These are phyloP conservation scores for Sepioteuthis lessoniana DNA, from an alignment of 2,888 invertebrate species.

Conservation along the genomic window DNA sequence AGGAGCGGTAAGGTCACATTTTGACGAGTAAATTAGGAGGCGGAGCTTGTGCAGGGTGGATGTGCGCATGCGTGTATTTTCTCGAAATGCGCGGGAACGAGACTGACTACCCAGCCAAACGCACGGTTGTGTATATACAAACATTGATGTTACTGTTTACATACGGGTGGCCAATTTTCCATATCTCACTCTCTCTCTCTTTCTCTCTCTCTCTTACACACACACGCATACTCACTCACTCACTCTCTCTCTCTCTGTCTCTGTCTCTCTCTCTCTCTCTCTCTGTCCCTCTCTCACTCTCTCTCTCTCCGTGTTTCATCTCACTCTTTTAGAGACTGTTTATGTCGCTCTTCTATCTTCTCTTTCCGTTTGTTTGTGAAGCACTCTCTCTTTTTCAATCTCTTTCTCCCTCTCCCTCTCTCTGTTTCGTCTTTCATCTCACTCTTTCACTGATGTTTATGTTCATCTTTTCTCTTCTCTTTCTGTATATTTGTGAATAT, in stretches of 20 bases:
- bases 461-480: not conserved
- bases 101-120: not conserved
- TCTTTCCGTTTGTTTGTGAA: not conserved
- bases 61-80: not conserved
- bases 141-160: not conserved
- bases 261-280: not conserved
- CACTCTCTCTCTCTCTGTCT: not conserved
- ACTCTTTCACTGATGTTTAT: not conserved
- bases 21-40: not conserved
- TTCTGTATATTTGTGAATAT: not conserved
- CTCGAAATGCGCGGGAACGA: conserved; percentile 11
- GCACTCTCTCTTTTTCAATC: too few relatives aligned
- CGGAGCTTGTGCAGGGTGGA: not conserved
- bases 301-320: not conserved
- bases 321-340: not conserved
- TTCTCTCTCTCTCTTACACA: too few relatives aligned
- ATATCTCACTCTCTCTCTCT: rapidly evolving
- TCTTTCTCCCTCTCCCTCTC: too few relatives aligned
- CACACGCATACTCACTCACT: not conserved
- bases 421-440: not conserved
- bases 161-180: not conserved
- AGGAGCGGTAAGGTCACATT: not conserved
- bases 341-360: not conserved
- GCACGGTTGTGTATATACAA: not conserved
- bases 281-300: not conserved